Evolutionary conservation across 2,888 invertebrate genomes (phyloP), one percentile per base, ranked within the genome.

Genomic region (Sclerodermus sp.): DNA sequence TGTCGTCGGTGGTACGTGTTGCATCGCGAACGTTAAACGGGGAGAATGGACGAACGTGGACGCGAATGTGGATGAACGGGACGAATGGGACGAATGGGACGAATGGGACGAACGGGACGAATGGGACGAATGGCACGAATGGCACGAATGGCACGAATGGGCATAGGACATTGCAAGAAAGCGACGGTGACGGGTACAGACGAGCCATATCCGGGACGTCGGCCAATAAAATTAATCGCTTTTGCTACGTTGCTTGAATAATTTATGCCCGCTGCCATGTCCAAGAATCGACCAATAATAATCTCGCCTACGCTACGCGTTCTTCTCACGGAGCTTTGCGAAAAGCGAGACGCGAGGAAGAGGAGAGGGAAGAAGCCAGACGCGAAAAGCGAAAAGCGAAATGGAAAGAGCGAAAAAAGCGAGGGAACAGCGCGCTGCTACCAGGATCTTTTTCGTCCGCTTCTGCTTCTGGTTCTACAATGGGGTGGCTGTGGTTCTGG

Each of bases 1-100:
- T n/a, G n/a, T n/a, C n/a, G n/a, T n/a, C n/a, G n/a, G n/a, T n/a
- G n/a, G n/a, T 30, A 9, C 30, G 30, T 9, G 30, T 9, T 30
- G 30, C 10, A 30, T 30, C 30, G 30, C 30, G 30, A 30, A 30
- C 6, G 10, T 9, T 38, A 15, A 38, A 38, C 17, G 55, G 60
- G 63, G 81, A 67, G 82, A 82, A 71, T 82, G 82, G 10, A 30
- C 8, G 29, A 31, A 16, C 18, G 14, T 31, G n/a, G n/a, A n/a
- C 10, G 5, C 29, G 29, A 13, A n/a, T 30, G 29, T 6, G 72
- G 82, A 85, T 73, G 81, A 79, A 69, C 82, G 82, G 68, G 82
- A 83, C 71, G 80, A 85, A 71, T 82, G 79, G 73, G 83, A 85
- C 72, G 81, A 80, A 70, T 82, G 82, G 71, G 81, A 84, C 74